Evolutionary conservation across 2,888 invertebrate species (phyloP).

Genomic region (Amblyjoppa proteus): DNA sequence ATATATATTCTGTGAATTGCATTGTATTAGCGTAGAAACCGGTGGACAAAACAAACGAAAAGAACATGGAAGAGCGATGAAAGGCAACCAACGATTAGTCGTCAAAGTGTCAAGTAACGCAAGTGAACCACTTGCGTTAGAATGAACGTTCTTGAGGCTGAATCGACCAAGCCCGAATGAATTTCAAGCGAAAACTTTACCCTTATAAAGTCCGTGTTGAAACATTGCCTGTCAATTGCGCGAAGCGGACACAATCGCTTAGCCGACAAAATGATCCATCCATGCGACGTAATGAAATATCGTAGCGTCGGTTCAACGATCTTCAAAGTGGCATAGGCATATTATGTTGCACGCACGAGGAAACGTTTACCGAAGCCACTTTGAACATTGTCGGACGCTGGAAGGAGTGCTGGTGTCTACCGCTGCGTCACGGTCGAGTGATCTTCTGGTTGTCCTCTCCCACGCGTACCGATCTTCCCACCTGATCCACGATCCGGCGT

Average conservation of each 20-base stretch:
- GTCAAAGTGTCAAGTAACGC: not conserved
- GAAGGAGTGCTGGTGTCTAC: conserved; percentile 38
- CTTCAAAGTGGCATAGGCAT: not conserved
- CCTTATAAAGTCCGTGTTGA: not conserved
- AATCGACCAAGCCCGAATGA: not conserved
- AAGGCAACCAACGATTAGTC: not conserved
- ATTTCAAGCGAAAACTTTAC: not conserved
- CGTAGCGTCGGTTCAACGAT: not conserved
- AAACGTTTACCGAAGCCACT: conserved; percentile 18
- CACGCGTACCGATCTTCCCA: conserved; percentile 74
- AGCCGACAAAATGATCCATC: not conserved
- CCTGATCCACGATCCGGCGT: conserved; percentile 70
- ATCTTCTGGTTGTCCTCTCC: conserved; percentile 57
- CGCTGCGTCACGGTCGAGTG: conserved; percentile 54
- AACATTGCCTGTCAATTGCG: not conserved
- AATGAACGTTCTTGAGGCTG: not conserved
- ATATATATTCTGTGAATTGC: not conserved
- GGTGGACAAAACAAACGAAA: not conserved
- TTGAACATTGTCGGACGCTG: conserved; percentile 18
- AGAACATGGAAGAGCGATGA: too few species aligned
- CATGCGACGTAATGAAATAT: not conserved
- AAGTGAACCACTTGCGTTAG: not conserved
- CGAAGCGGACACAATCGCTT: not conserved
- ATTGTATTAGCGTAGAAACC: not conserved
- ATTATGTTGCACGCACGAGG: conserved; percentile 31